Percentiles rank a stretch among this genome's conserved stretches.
phyloP scores from a whole-genome alignment of 2,113 vertebrate species.

The Lepus timidus region DNA sequence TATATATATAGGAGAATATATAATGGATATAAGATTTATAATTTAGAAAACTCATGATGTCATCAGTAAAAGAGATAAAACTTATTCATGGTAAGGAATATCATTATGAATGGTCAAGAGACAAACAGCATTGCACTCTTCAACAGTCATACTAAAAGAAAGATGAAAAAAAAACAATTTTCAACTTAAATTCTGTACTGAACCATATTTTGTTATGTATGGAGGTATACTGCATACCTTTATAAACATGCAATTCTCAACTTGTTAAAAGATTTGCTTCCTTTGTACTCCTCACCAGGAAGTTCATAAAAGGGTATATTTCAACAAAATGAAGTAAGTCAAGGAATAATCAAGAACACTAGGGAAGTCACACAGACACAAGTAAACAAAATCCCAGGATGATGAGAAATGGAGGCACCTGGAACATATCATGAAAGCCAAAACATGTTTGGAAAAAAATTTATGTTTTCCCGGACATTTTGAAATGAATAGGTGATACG shows the following conservation, averaged over 20 bases:
- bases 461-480: not conserved
- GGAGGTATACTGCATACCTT: not conserved
- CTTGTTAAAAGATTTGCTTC: not conserved
- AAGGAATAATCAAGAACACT: not conserved
- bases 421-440: not conserved
- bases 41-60: not conserved
- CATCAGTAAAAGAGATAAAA: not conserved
- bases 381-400: not conserved
- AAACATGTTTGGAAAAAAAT: not conserved
- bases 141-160: not conserved
- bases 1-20: not conserved
- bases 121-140: not conserved
- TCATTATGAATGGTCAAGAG: not conserved
- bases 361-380: not conserved
- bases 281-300: not conserved
- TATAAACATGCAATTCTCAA: not conserved
- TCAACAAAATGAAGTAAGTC: not conserved
- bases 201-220: not conserved
- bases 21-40: not conserved
- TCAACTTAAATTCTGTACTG: not conserved
- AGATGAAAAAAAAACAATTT: conserved; percentile 20
- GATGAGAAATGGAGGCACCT: not conserved
- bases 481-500: not conserved
- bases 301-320: not conserved
- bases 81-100: not conserved